Base-by-base conservation (phyloP, 2,797 vertebrate genomes). In the Karalla daura region DNA sequence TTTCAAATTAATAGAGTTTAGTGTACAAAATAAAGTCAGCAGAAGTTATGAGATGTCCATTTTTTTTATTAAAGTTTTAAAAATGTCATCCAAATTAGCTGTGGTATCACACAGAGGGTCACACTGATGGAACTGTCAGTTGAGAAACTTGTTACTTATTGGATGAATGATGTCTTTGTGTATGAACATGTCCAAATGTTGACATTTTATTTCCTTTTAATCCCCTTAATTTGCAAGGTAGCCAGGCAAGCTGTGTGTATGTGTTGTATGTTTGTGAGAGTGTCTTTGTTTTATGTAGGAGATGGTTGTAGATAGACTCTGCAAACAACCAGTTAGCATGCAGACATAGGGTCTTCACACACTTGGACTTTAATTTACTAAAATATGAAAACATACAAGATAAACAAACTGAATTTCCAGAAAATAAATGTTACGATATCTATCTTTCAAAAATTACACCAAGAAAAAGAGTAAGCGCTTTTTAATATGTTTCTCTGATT, bases 401-500 rank as follows among this genome's bases (percentile, higher is more conserved):
- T 66, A 78, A 78, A 80, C 59, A 65, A 83, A 52, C 12, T 56
- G 37, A 80, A 75, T 75, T 70, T 78, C 78, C 56, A 73, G 12
- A 72, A 65, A 46, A 53, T 69, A 73, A 54, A 51, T 77, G 65
- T 76, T 67, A 68, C 74, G 74, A 63, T 77, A 81, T 85, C 83
- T 85, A 88, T 72, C 83, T 88, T 88, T 82, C 78, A 84, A 80
- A 55, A 68, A 61, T 62, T 74, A 51, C 71, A 81, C 74, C 63
- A 72, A 70, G 41, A 76, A 73, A 40, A 81, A 52, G 44, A 65
- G 50, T 7, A 68, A 58, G 51, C 51, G 85, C 47, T 60, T 83
- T 74, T 69, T 69, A 73, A 72, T 78, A 41, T 13, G 43, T 83
- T 84, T 88, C 81, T 79, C 55, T 70, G 63, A 61, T 74, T 54